These are phyloP conservation scores for Lerema accius DNA, from an alignment of 1,140 invertebrate genomes.

Conservation along the genomic window DNA sequence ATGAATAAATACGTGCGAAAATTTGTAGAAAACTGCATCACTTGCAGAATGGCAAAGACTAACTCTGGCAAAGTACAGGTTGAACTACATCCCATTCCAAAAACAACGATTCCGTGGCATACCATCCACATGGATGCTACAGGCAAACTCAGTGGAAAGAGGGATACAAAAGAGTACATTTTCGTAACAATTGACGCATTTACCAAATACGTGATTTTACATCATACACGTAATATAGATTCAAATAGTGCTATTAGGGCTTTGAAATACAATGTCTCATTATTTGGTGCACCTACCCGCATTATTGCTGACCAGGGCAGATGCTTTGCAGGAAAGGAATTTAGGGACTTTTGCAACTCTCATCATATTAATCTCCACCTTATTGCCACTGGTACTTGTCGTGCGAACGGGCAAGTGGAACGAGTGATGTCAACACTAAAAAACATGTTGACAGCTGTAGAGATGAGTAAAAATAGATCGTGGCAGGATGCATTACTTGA, in stretches of 20 bases:
- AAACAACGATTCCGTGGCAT: constrained; percentile 30
- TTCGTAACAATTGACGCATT: constrained; percentile 39
- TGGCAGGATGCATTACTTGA: constrained; percentile 38
- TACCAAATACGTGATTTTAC: constrained; percentile 31
- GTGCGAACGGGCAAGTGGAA: constrained; percentile 51
- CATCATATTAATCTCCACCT: constrained; percentile 46
- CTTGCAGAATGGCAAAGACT: constrained; percentile 21
- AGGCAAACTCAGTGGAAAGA: constrained; percentile 33
- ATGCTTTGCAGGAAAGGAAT: constrained; percentile 51
- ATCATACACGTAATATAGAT: constrained; percentile 17
- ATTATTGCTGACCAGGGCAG: constrained; percentile 56
- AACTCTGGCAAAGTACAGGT: constrained; percentile 24
- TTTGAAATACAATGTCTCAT: constrained; percentile 22
- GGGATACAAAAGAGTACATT: constrained; percentile 31
- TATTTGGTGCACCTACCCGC: constrained; percentile 49
- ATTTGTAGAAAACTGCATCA: constrained; percentile 31
- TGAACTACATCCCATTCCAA: constrained; percentile 34
- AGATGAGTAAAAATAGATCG: constrained; percentile 7
- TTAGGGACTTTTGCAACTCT: constrained; percentile 47
- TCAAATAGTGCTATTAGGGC: constrained; percentile 15
- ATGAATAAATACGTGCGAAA: constrained; percentile 32
- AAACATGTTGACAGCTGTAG: constrained; percentile 29
- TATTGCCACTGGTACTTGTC: constrained; percentile 45
- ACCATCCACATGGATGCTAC: constrained; percentile 29
- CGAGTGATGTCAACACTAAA: constrained; percentile 48